Percentiles rank a stretch among this genome's conserved stretches.
phyloP scores from a whole-genome alignment of 2,113 vertebrate genomes.

The Otocyon megalotis region DNA sequence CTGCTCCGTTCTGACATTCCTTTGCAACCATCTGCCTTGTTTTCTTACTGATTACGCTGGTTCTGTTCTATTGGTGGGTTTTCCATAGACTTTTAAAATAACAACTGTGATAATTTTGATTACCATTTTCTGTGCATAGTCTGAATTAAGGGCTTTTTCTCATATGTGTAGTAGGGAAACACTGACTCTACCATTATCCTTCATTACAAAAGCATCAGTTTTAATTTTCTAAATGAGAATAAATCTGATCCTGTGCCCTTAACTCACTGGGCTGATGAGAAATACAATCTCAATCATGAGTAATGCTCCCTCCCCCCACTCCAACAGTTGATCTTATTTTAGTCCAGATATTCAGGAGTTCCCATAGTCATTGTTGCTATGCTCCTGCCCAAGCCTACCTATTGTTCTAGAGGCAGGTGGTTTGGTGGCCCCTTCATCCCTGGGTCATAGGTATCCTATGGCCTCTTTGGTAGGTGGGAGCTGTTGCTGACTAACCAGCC shows the following conservation, averaged over 20 bases:
- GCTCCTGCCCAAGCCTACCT: background rate
- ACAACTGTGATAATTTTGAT: background rate
- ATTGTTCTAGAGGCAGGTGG: background rate
- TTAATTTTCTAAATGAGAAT: slow-evolving; percentile 40
- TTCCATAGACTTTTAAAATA: background rate
- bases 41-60: background rate
- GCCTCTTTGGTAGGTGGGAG: background rate
- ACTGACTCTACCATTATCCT: background rate
- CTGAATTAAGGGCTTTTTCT: background rate
- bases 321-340: background rate
- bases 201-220: background rate
- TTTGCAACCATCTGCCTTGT: background rate
- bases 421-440: background rate
- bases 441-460: background rate
- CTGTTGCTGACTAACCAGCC: background rate
- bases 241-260: background rate
- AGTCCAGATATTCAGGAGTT: background rate
- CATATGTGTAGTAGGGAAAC: background rate
- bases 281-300: background rate
- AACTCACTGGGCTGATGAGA: background rate
- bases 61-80: background rate
- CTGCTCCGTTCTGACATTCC: background rate
- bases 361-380: background rate
- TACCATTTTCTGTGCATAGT: background rate
- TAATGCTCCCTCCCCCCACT: background rate